Conservation (phyloP, 2,113 vertebrate genomes). For the Sphyrna mokarran region DNA sequence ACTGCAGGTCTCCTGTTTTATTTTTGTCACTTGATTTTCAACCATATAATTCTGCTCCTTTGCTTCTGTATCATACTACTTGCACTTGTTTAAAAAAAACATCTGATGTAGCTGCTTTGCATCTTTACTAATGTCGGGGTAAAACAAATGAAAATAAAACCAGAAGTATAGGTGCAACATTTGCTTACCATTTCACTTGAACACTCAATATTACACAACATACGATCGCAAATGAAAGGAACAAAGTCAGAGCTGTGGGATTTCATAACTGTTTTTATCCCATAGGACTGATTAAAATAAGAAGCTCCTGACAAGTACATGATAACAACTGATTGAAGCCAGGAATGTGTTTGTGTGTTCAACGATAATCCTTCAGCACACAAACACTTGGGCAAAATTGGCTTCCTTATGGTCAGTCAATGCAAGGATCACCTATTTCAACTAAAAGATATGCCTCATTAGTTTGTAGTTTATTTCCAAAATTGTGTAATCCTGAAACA, state of each 20-base stretch:
- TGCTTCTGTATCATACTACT: not conserved
- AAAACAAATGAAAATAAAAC: not conserved
- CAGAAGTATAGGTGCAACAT: not conserved
- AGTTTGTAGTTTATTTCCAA: not conserved
- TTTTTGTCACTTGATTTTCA: not conserved
- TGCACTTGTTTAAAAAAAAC: not conserved
- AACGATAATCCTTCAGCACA: not conserved
- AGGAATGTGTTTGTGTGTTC: not conserved
- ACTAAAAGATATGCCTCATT: not conserved
- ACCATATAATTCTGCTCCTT: not conserved
- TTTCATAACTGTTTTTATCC: not conserved
- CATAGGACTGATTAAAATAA: slow-evolving; percentile 7
- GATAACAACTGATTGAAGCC: slow-evolving; percentile 24
- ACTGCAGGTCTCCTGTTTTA: not conserved
- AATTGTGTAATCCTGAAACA: not conserved
- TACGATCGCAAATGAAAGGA: not conserved
- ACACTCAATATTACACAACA: not conserved
- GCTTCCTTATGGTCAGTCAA: not conserved
- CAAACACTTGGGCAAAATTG: not conserved
- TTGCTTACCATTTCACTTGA: not conserved
- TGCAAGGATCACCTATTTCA: not conserved
- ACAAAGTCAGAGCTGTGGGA: not conserved
- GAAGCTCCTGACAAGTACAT: not conserved
- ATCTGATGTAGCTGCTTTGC: not conserved
- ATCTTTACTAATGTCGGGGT: not conserved